Evolutionary conservation across 2,113 vertebrate genomes (phyloP), one percentile per base, ranked within the genome.

Genomic region (Proteles cristata): DNA sequence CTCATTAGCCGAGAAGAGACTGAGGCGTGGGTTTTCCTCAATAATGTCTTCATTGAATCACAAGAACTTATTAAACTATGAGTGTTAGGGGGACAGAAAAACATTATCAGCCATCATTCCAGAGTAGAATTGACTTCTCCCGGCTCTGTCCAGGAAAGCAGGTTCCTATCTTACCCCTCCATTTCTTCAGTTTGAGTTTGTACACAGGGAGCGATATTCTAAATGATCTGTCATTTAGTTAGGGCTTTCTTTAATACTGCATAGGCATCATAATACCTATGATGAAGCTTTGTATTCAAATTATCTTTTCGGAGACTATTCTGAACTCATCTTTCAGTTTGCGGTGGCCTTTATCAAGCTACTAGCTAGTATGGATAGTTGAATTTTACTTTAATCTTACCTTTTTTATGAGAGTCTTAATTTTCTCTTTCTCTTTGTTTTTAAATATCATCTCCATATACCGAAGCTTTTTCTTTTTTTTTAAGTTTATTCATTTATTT

Each of bases 1-100:
- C 28, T 94, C 31, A 88, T 96, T 85, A 83, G 11, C 55, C 39
- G 83, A 43, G 55, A 76, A 89, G 55, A 97, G 19, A 89, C 4
- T 73, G 50, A 85, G 35, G 26, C n/a, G 26, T 17, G 5, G 11
- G 6, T 86, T 93, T 61, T 15, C 0, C 19, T 93, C 45, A 68
- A 2, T 89, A 82, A 76, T 55, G 4, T 68, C 33, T 92, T 97
- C 65, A 85, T 1, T 63, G 21, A 93, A 66, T 86, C 39, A 50
- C 9, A 74, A 21, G 4, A 79, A 77, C 87, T 68, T 92, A 79
- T 96, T 91, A 92, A 94, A 53, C 25, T 92, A 26, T 14, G 7
- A 25, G 0, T 84, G 19, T 88, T 94, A 58, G 84, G 39, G 53
- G 14, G 14, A 39, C 23, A 66, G 28, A 69, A 39, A 80, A 71